Conservation (phyloP, 2,113 vertebrate genomes). For the Nibea albiflora region DNA sequence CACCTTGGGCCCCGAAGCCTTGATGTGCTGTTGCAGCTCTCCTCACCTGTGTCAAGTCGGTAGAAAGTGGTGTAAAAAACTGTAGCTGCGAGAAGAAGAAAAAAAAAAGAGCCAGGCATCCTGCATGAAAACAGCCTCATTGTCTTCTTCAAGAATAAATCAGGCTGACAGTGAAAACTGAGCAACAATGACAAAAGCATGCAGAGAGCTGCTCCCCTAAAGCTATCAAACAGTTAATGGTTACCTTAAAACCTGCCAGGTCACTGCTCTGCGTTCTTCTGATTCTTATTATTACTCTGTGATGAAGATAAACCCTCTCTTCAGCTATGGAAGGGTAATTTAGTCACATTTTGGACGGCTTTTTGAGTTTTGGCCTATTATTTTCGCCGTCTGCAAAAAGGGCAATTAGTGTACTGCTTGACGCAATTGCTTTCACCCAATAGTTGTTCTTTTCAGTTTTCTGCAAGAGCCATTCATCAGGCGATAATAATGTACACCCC, state of each 20-base stretch:
- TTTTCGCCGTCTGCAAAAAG: conserved; percentile 45
- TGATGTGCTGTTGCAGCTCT: conserved; percentile 27
- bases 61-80: conserved; percentile 2
- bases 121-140: conserved; percentile 24
- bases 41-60: conserved; percentile 23
- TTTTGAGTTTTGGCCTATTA: conserved; percentile 37
- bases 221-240: conserved; percentile 44
- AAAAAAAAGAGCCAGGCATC: conserved; percentile 5
- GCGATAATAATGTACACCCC: conserved; percentile 5
- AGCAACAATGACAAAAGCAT: conserved; percentile 56
- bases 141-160: conserved; percentile 41
- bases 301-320: conserved; percentile 36
- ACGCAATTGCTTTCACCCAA: conserved; percentile 46
- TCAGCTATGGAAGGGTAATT: conserved; percentile 43
- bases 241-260: conserved; percentile 51
- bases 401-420: conserved; percentile 49
- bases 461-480: not conserved
- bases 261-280: conserved; percentile 38
- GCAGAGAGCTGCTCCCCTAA: conserved; percentile 12
- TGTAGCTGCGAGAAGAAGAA: not conserved
- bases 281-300: conserved; percentile 29
- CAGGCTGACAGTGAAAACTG: conserved; percentile 30
- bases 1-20: conserved; percentile 14
- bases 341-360: conserved; percentile 39
- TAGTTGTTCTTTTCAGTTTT: conserved; percentile 39